A percentile compares a stretch with the other conserved stretches of the same genome.
phyloP scores from a whole-genome alignment of 1,140 invertebrate species.

The Acromyrmex charruanus region DNA sequence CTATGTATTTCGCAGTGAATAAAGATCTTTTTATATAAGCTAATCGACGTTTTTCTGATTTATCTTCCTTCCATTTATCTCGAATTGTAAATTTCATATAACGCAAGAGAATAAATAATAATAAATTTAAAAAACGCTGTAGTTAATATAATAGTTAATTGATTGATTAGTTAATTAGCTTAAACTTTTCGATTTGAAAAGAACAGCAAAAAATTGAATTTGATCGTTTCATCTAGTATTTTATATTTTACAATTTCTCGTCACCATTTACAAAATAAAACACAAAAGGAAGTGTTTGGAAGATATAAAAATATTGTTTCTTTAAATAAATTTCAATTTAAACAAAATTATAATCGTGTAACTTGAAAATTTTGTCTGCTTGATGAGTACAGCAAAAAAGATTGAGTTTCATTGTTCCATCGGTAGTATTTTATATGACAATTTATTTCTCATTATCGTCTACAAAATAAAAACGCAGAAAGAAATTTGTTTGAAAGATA shows the following conservation, averaged over 20 bases:
- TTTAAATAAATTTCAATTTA: no score
- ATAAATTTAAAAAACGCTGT: not conserved
- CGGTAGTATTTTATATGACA: not conserved
- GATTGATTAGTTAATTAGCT: not conserved
- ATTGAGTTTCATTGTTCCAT: not conserved
- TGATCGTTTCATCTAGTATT: no score
- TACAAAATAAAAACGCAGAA: slow-evolving; percentile 14
- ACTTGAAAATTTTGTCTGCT: not conserved
- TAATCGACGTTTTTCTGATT: not conserved
- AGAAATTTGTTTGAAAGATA: not conserved
- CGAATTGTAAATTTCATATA: not conserved
- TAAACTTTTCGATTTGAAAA: no score
- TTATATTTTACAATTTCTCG: no score
- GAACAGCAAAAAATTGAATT: no score
- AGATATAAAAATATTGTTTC: no score
- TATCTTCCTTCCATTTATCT: not conserved
- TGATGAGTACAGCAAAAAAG: not conserved
- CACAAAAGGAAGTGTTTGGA: no score
- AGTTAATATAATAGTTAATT: not conserved
- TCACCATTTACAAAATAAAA: no score
- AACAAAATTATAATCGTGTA: not conserved
- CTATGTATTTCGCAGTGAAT: slow-evolving; percentile 68
- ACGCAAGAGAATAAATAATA: not conserved
- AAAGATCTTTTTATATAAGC: slow-evolving; percentile 71
- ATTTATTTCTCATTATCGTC: not conserved